Conservation (phyloP, 2,797 vertebrate species). For the Bovichtus variegatus region DNA sequence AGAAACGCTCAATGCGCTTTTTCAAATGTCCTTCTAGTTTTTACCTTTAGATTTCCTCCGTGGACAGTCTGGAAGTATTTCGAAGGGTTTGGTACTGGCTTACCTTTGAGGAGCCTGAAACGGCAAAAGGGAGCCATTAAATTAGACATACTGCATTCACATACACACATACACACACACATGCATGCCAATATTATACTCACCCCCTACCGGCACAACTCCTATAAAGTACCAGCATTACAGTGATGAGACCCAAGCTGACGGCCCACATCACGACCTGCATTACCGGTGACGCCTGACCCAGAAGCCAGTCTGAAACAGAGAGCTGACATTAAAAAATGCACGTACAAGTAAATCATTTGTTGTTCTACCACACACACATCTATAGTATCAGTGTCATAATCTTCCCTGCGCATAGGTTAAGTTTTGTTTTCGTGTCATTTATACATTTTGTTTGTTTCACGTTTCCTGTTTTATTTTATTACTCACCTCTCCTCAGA, state of each 20-base stretch:
- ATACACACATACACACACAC: not conserved
- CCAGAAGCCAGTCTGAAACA: slow-evolving; percentile 31
- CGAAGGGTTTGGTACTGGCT: slow-evolving; percentile 78
- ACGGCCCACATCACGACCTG: not conserved
- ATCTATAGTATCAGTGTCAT: not conserved
- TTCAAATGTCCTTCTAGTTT: not conserved
- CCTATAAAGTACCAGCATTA: slow-evolving; percentile 26
- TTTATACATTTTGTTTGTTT: too few species aligned
- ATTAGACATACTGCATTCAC: not conserved
- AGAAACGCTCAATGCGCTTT: too few species aligned
- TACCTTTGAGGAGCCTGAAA: slow-evolving; percentile 60
- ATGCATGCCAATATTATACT: slow-evolving; percentile 3
- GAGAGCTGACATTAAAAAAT: not conserved
- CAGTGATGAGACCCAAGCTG: slow-evolving; percentile 1
- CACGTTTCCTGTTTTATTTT: too few species aligned
- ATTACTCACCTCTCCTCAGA: too few species aligned
- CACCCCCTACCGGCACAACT: slow-evolving; percentile 45
- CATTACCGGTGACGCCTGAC: not conserved
- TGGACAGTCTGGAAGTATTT: slow-evolving; percentile 77
- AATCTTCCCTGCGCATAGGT: too few species aligned
- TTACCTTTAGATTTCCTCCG: slow-evolving; percentile 79
- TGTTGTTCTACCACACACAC: not conserved
- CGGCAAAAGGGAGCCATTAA: not conserved
- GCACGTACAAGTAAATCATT: not conserved
- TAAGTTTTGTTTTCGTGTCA: too few species aligned